Conservation (phyloP, 2,113 vertebrate species). For the Falco punctatus region DNA sequence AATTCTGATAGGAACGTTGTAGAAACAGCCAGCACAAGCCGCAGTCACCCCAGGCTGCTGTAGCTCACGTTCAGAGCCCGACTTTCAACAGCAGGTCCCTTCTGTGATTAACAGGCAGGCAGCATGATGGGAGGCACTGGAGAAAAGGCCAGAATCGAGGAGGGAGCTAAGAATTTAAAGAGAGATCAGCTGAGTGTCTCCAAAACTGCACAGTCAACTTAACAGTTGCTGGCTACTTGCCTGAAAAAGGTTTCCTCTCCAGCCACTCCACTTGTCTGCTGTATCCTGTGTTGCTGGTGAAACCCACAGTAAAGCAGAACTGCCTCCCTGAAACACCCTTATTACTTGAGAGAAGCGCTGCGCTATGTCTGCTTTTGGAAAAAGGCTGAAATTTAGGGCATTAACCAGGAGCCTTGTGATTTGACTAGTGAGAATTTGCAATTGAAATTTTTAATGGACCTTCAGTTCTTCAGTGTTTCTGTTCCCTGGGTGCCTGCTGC, state of each 20-base stretch:
- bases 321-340: neutral
- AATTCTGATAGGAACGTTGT: neutral
- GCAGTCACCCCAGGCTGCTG: neutral
- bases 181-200: accelerated
- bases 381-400: neutral
- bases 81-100: neutral
- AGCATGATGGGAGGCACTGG: neutral
- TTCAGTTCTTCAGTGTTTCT: neutral
- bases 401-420: neutral
- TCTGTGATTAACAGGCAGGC: neutral
- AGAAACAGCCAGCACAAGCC: neutral
- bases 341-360: neutral
- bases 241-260: neutral
- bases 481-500: neutral
- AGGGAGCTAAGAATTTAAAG: neutral
- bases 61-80: neutral
- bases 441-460: neutral
- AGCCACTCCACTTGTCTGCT: neutral
- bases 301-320: neutral
- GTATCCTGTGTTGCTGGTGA: neutral
- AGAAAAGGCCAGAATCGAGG: neutral
- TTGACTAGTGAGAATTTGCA: neutral
- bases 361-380: neutral
- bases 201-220: neutral
- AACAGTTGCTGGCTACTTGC: neutral